A percentile compares a stretch with the other conserved stretches of the same genome.
Evolutionary conservation across 2,797 vertebrate genomes (phyloP).

Genomic region (Oreortyx pictus): DNA sequence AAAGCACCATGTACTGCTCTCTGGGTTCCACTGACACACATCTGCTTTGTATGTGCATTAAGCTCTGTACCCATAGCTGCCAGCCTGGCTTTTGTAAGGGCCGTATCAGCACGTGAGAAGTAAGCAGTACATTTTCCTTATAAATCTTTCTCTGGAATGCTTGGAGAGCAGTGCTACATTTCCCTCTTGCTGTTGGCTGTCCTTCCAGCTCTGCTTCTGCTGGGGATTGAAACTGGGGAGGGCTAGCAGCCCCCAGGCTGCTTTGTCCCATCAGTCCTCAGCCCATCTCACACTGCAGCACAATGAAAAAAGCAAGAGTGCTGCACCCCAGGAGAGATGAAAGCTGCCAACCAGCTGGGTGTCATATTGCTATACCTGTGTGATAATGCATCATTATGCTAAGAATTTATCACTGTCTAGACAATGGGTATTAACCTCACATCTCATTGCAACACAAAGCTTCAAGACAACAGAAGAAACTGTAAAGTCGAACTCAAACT

Average conservation of each 20-base stretch:
- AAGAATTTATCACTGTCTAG: neutral
- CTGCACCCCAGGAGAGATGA: neutral
- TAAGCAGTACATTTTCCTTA: neutral
- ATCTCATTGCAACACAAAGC: neutral
- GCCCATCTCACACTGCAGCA: neutral
- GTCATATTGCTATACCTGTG: accelerated
- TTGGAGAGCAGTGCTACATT: neutral
- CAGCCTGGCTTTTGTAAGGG: neutral
- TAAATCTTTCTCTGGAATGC: neutral
- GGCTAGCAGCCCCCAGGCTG: neutral
- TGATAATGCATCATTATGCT: neutral
- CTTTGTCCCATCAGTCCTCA: neutral
- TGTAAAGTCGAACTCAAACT: neutral
- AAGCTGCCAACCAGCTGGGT: neutral
- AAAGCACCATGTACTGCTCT: neutral
- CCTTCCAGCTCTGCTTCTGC: neutral
- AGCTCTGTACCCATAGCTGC: neutral
- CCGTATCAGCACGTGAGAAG: neutral
- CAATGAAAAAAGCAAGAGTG: neutral
- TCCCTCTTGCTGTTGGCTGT: neutral
- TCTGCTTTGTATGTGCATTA: neutral
- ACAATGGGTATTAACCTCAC: neutral
- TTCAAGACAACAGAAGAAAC: neutral
- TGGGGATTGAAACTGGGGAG: neutral
- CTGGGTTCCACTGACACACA: neutral